A percentile compares a stretch with the other conserved stretches of the same genome.
These are phyloP conservation scores for Temnopleurus reevesii DNA, from an alignment of 53 echinoderm and acorn worm species.

Conservation along the genomic window DNA sequence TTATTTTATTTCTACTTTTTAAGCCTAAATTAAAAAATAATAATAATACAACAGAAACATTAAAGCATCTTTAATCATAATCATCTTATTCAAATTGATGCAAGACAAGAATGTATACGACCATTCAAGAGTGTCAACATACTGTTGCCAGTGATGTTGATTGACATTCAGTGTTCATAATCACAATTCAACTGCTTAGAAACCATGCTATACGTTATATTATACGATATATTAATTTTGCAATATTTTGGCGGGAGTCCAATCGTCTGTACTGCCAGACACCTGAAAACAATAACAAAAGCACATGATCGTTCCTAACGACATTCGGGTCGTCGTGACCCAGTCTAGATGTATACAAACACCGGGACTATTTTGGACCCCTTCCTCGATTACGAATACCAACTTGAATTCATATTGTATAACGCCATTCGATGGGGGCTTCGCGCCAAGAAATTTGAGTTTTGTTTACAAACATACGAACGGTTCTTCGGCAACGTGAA, in stretches of 20 bases:
- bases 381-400: not conserved
- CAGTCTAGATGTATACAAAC: constrained; percentile 24
- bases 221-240: not conserved
- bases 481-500: constrained; percentile 47
- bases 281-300: constrained; percentile 12
- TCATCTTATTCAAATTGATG: no score
- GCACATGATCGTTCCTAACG: constrained; percentile 18
- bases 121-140: no score
- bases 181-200: not conserved
- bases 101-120: no score
- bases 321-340: not conserved
- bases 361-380: constrained; percentile 30
- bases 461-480: constrained; percentile 51
- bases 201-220: not conserved
- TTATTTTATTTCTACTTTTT: no score
- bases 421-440: constrained; percentile 29
- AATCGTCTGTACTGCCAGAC: not conserved
- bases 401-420: constrained; percentile 1
- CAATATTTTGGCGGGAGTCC: constrained; percentile 23
- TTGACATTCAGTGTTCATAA: no score
- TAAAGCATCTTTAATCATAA: no score
- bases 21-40: no score
- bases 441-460: constrained; percentile 58
- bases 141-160: no score
- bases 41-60: no score